Base-by-base conservation (phyloP, 2,888 invertebrate species). In the Phyto melanocephala region DNA sequence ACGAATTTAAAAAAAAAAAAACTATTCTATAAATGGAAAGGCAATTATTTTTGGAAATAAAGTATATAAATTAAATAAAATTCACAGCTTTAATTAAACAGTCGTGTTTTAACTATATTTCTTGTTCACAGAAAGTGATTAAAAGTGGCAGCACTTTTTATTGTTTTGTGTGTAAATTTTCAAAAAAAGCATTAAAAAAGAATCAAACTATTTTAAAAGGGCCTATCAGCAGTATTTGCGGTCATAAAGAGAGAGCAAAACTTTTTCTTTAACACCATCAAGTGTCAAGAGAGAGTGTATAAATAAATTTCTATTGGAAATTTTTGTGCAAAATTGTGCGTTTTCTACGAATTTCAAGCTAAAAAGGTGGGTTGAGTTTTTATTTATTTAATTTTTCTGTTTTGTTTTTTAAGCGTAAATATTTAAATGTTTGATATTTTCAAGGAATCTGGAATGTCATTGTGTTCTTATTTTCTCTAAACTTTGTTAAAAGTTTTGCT, bases 371-470 rank as follows among this genome's bases (percentile, higher is more conserved):
- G 79, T 67, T 35, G 3, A 13, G 28, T n/a, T 58, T 22, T 24
- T 37, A 28, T 28, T 63, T 35, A 17, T 24, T 15, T 35, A 8
- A 11, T 40, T 54, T 17, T 17, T 24, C 35, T 45, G 37, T 0
- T 1, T 22, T 45, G 62, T 71, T 70, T 70, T 56, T 77, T 77
- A 45, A 70, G 45, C 52, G 24, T 20, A 78, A 63, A 77, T 63
- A 77, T 70, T 70, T 28, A 8, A 58, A 40, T 71, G 20, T 72
- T 65, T 56, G 24, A 0, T n/a, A 35, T 17, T 28, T 8, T 17
- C 11, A n/a, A 47, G 28, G 11, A 68, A 45, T 47, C 50, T 72
- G n/a, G n/a, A n/a, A n/a, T n/a, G n/a, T n/a, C 28, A 3, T 24
- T 24, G 22, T 15, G 3, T 37, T 1, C 4, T n/a, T 22, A 0